A percentile compares a stretch with the other conserved stretches of the same genome.
These are phyloP conservation scores for Pyralis farinalis DNA, from an alignment of 2,888 invertebrate species.

Conservation along the genomic window DNA sequence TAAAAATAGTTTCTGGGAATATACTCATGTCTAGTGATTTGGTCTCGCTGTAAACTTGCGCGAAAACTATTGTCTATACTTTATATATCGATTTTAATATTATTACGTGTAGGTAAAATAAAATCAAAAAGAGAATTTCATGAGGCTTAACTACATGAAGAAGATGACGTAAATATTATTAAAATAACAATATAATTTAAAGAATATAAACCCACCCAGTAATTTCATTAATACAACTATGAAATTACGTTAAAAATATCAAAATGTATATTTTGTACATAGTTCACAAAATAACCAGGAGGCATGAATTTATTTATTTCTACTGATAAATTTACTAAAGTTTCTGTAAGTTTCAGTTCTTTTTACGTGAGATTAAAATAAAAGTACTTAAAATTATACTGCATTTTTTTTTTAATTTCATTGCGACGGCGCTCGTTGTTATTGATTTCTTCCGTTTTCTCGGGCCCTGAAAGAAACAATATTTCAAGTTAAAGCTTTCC, in stretches of 20 bases:
- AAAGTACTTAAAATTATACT: slow-evolving; percentile 33
- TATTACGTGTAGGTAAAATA: too few species aligned
- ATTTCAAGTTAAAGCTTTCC: too few species aligned
- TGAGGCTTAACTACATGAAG: too few species aligned
- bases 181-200: too few species aligned
- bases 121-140: too few species aligned
- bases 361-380: slow-evolving; percentile 49
- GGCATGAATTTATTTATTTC: slow-evolving; percentile 70
- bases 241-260: slow-evolving; percentile 23
- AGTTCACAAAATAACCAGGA: slow-evolving; percentile 58
- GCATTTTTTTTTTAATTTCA: slow-evolving; percentile 27
- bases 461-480: slow-evolving; percentile 43
- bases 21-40: too few species aligned
- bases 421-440: slow-evolving; percentile 1
- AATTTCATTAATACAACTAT: background rate
- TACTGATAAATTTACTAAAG: slow-evolving; percentile 15
- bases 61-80: too few species aligned
- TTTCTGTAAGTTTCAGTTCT: slow-evolving; percentile 33
- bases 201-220: too few species aligned
- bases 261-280: slow-evolving; percentile 72
- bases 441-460: slow-evolving; percentile 24
- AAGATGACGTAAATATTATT: too few species aligned
- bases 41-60: too few species aligned
- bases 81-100: too few species aligned
- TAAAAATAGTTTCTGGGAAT: too few species aligned